Percentiles rank a stretch among this genome's conserved stretches.
phyloP scores from a whole-genome alignment of 2,113 vertebrate species.

The Phasianus colchicus region DNA sequence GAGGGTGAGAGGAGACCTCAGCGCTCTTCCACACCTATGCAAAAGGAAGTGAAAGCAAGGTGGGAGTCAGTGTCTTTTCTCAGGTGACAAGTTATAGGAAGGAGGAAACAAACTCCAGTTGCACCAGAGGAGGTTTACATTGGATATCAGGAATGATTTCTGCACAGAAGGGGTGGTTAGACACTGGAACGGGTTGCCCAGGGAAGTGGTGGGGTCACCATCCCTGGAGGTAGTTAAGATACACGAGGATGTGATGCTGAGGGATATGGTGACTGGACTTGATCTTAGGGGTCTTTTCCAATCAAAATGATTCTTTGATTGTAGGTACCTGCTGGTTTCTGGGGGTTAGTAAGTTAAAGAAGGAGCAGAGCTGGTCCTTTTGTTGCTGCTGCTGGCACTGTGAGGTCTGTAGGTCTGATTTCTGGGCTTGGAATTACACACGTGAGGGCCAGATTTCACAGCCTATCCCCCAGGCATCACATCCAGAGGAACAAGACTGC shows the following conservation, averaged over 20 bases:
- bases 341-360: background rate
- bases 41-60: background rate
- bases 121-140: background rate
- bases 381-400: fast-evolving
- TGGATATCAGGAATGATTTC: background rate
- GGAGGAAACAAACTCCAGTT: background rate
- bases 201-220: background rate
- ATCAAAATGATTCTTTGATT: background rate
- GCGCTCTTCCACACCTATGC: background rate
- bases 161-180: background rate
- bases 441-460: background rate
- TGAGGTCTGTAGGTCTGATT: background rate
- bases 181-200: background rate
- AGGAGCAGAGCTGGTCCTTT: background rate
- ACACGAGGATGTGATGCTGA: background rate
- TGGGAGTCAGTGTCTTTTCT: background rate
- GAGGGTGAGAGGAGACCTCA: background rate
- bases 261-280: background rate
- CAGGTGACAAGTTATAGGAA: background rate
- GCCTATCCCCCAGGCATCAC: fast-evolving
- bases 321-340: background rate
- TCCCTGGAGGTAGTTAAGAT: background rate
- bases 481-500: background rate
- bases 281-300: background rate
- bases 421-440: background rate